A percentile compares a stretch with the other conserved stretches of the same genome.
These are phyloP conservation scores for Ceryle rudis DNA, from an alignment of 2,797 vertebrate species.

Conservation along the genomic window DNA sequence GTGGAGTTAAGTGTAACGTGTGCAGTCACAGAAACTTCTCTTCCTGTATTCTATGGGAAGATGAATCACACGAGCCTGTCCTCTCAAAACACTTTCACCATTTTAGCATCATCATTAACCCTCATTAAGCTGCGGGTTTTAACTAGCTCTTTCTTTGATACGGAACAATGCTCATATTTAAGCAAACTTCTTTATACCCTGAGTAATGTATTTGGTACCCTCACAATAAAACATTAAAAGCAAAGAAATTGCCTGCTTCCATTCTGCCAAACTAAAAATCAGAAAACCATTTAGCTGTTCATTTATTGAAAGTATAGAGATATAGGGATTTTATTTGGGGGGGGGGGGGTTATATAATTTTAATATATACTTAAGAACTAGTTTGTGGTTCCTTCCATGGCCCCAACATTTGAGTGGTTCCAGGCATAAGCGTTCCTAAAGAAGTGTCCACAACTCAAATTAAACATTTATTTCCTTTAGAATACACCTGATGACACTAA, in stretches of 20 bases:
- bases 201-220: neutral
- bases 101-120: too few relatives aligned
- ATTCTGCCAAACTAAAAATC: neutral
- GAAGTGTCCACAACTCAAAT: neutral
- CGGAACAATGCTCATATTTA: neutral
- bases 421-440: neutral
- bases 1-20: neutral
- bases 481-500: neutral
- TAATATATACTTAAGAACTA: neutral
- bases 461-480: neutral
- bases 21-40: neutral
- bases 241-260: accelerated
- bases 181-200: neutral
- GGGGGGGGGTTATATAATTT: neutral
- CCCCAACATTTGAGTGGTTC: neutral
- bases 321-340: accelerated
- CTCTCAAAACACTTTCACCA: neutral
- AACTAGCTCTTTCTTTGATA: neutral
- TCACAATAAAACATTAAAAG: neutral
- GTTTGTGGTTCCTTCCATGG: neutral
- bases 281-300: neutral
- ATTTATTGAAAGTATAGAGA: neutral
- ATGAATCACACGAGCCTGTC: neutral
- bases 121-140: too few relatives aligned
- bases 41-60: neutral